A percentile compares a stretch with the other conserved stretches of the same genome.
Evolutionary conservation across 2,113 vertebrate genomes (phyloP).

Genomic region (Myotis yumanensis): DNA sequence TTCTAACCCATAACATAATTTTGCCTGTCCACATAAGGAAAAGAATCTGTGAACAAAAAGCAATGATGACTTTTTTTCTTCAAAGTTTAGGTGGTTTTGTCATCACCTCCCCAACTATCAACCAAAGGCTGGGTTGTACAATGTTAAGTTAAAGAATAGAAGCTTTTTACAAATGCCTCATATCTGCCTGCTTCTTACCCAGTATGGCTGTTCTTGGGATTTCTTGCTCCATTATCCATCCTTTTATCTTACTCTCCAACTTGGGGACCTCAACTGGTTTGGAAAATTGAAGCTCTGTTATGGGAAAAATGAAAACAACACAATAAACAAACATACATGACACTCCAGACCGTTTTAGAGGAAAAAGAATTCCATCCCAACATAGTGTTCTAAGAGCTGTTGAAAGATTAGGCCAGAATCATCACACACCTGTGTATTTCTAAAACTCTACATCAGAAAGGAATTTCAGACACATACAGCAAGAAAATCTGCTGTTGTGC

Average conservation of each 20-base stretch:
- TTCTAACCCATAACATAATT: not conserved
- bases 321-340: not conserved
- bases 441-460: not conserved
- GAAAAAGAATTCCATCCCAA: not conserved
- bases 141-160: not conserved
- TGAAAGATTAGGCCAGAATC: not conserved
- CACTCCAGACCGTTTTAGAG: conserved; percentile 21
- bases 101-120: not conserved
- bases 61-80: not conserved
- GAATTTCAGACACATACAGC: not conserved
- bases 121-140: not conserved
- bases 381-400: not conserved
- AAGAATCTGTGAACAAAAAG: not conserved
- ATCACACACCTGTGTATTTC: not conserved
- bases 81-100: not conserved
- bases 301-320: not conserved
- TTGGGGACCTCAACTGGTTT: not conserved
- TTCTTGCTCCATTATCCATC: conserved; percentile 41
- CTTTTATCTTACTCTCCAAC: conserved; percentile 28
- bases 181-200: conserved; percentile 48
- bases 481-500: not conserved
- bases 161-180: not conserved
- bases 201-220: not conserved
- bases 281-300: conserved; percentile 12
- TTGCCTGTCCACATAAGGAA: not conserved